Conservation (phyloP, 2,888 invertebrate genomes). For the Crossocerus cetratus region DNA sequence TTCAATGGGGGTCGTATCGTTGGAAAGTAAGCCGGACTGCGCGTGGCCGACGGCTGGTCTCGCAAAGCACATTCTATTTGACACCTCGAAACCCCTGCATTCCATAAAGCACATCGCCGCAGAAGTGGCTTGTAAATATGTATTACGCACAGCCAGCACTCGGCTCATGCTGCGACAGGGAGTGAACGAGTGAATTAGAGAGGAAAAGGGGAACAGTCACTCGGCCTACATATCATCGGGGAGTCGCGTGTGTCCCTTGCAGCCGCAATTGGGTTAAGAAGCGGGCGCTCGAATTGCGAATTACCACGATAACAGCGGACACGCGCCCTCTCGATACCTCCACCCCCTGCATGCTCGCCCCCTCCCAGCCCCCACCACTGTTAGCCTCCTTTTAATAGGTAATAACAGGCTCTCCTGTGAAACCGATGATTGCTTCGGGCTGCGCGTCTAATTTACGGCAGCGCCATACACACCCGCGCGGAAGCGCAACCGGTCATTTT, state of each 20-base stretch:
- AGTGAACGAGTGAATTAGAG: too few relatives aligned
- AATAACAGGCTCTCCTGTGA: slow-evolving; percentile 34
- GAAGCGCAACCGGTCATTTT: slow-evolving; percentile 23
- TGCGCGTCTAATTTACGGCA: slow-evolving; percentile 40
- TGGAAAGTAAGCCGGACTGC: slow-evolving; percentile 15
- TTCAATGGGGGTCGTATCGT: slow-evolving; percentile 3
- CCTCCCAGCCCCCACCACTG: too few relatives aligned
- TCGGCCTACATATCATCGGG: slow-evolving; percentile 16
- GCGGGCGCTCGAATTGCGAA: slow-evolving; percentile 43
- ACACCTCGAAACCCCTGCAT: slow-evolving; percentile 46
- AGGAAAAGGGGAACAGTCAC: background rate
- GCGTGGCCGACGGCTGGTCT: slow-evolving; percentile 20
- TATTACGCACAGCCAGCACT: slow-evolving; percentile 18
- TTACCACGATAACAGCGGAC: slow-evolving; percentile 48
- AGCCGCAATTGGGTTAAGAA: slow-evolving; percentile 36
- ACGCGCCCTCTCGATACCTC: slow-evolving; percentile 4
- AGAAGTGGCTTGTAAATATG: slow-evolving; percentile 42
- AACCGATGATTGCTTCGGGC: slow-evolving; percentile 32
- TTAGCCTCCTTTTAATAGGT: slow-evolving; percentile 11
- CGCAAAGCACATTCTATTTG: slow-evolving; percentile 44
- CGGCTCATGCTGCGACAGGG: too few relatives aligned
- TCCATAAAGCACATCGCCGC: slow-evolving; percentile 31
- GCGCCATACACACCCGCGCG: background rate
- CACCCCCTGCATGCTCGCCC: too few relatives aligned
- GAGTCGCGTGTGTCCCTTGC: slow-evolving; percentile 28